Evolutionary conservation across 1,140 invertebrate species (phyloP).

Genomic region (Apolygus lucorum): DNA sequence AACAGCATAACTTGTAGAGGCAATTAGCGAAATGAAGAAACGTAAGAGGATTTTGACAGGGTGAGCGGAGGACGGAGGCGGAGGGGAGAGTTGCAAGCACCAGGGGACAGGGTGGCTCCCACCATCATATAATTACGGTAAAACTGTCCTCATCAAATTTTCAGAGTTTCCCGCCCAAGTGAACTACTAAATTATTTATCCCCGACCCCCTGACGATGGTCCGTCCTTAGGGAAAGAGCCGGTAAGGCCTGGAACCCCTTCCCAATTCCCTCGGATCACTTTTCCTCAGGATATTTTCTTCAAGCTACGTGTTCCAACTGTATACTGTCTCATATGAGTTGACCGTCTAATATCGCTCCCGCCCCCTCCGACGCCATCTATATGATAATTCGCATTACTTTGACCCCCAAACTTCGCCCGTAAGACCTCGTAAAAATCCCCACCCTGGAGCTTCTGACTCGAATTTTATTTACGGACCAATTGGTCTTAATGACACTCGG

Average conservation of each 20-base stretch:
- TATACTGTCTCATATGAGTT: not conserved
- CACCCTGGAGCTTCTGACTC: not conserved
- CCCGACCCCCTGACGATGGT: not conserved
- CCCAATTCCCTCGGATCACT: not conserved
- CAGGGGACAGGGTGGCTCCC: too few species aligned
- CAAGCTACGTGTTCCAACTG: not conserved
- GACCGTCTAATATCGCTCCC: not conserved
- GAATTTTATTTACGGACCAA: not conserved
- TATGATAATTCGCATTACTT: not conserved
- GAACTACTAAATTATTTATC: conserved; percentile 9
- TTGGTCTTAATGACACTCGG: not conserved
- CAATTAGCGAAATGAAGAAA: not conserved
- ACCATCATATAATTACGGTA: conserved; percentile 11
- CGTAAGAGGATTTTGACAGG: not conserved
- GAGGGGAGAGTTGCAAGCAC: too few species aligned
- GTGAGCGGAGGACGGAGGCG: too few species aligned
- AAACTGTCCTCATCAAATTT: conserved; percentile 15
- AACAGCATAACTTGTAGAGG: too few species aligned
- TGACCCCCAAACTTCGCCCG: not conserved
- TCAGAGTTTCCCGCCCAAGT: not conserved
- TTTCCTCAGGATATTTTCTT: not conserved
- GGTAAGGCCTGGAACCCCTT: not conserved
- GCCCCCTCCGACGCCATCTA: not conserved
- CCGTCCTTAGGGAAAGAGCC: not conserved
- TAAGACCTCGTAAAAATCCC: not conserved